Conservation (phyloP, 2,888 invertebrate species). For the Abrostola tripartita region DNA sequence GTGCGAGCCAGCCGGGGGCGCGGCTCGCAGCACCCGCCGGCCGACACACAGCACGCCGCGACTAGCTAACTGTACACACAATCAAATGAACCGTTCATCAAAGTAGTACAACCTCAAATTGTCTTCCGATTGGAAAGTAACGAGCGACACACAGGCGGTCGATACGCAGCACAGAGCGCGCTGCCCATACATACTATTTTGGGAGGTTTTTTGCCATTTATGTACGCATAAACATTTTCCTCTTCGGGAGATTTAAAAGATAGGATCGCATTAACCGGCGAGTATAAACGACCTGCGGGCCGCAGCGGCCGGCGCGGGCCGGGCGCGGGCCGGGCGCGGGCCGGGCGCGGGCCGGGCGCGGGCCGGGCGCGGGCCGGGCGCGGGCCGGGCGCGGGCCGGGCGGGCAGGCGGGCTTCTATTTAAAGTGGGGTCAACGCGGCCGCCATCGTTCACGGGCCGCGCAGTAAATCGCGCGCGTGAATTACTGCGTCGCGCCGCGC, state of each 20-base stretch:
- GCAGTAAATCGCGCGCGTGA: constrained; percentile 74
- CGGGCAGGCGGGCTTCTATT: constrained; percentile 64
- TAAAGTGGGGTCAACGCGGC: constrained; percentile 70
- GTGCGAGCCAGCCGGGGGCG: constrained; percentile 9
- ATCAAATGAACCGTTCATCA: constrained; percentile 33
- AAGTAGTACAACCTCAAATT: constrained; percentile 28
- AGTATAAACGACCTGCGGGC: constrained; percentile 72
- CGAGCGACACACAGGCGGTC: constrained; percentile 15
- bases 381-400: constrained; percentile 14
- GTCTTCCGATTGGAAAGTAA: constrained; percentile 20
- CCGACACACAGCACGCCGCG: background rate
- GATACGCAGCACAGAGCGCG: constrained; percentile 4
- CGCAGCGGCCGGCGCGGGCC: constrained; percentile 44
- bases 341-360: constrained; percentile 48
- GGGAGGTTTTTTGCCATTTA: constrained; percentile 20
- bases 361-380: constrained; percentile 59
- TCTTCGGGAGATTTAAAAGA: constrained; percentile 76
- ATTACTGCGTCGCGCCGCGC: constrained; percentile 61
- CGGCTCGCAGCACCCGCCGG: background rate
- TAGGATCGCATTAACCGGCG: constrained; percentile 80
- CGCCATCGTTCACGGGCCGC: constrained; percentile 66
- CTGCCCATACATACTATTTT: constrained; percentile 13
- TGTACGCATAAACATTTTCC: constrained; percentile 41
- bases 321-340: constrained; percentile 50
- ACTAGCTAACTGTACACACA: constrained; percentile 16